These are phyloP conservation scores for Neoarius graeffei DNA, from an alignment of 2,113 vertebrate genomes.

Conservation along the genomic window DNA sequence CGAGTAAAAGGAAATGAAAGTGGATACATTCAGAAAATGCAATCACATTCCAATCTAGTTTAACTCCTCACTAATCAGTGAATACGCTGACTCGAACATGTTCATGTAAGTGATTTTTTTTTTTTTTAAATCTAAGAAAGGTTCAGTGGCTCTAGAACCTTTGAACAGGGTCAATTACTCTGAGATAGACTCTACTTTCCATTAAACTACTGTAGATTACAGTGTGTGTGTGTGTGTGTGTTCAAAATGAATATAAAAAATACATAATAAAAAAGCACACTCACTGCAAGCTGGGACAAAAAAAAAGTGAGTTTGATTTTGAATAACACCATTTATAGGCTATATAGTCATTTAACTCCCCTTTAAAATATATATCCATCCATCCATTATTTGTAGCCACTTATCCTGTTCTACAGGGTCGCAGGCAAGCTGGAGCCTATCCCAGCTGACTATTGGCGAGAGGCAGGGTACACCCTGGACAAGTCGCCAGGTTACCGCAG, in stretches of 20 bases:
- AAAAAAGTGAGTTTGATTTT: not conserved
- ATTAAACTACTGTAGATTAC: constrained; percentile 14
- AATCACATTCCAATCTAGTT: not conserved
- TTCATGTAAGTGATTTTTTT: not conserved
- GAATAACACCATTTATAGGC: not conserved
- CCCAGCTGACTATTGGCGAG: too few relatives aligned
- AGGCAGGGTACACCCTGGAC: too few relatives aligned
- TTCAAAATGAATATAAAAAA: constrained; percentile 1
- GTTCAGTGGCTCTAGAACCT: constrained; percentile 31
- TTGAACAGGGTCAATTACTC: constrained; percentile 41
- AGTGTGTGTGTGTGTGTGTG: not conserved
- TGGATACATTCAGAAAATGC: not conserved
- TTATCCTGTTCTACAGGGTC: too few relatives aligned
- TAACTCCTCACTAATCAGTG: not conserved
- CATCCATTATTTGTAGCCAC: too few relatives aligned
- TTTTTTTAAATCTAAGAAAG: not conserved
- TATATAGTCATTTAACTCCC: too few relatives aligned
- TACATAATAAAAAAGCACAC: not conserved
- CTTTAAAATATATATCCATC: too few relatives aligned
- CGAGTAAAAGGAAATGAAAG: not conserved
- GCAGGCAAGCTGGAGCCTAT: too few relatives aligned
- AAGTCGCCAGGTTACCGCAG: too few relatives aligned
- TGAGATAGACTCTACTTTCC: constrained; percentile 12
- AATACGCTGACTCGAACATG: not conserved
- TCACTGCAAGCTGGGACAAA: not conserved